phyloP scores from a whole-genome alignment of 2,888 invertebrate species.

The Ectemnius cavifrons region DNA sequence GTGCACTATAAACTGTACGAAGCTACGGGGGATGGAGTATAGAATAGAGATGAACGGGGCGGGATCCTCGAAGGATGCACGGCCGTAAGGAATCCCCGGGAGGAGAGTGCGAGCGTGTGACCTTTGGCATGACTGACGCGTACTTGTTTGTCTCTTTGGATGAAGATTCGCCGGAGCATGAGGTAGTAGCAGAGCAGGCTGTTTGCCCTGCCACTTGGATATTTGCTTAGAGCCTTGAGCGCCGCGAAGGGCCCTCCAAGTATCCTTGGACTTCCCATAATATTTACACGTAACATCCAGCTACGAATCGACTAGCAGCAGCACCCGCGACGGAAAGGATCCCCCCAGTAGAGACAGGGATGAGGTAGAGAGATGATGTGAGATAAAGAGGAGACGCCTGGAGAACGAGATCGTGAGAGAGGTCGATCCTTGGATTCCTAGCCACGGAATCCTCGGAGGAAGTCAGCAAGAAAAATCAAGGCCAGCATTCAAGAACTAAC shows the following conservation, averaged over 20 bases:
- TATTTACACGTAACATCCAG: conserved; percentile 67
- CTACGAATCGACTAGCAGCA: conserved; percentile 45
- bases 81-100: too few relatives aligned
- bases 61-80: too few relatives aligned
- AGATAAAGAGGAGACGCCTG: too few relatives aligned
- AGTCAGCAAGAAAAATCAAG: conserved; percentile 18
- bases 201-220: conserved; percentile 62
- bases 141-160: conserved; percentile 35
- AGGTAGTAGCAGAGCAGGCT: conserved; percentile 51
- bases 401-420: too few relatives aligned
- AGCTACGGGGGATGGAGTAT: too few relatives aligned
- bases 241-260: conserved; percentile 53
- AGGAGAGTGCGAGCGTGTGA: conserved; percentile 18
- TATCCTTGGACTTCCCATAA: conserved; percentile 64
- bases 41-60: too few relatives aligned
- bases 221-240: conserved; percentile 62
- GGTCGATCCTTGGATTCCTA: too few relatives aligned
- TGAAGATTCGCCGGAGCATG: conserved; percentile 43
- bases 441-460: background rate
- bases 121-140: conserved; percentile 54
- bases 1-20: too few relatives aligned
- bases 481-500: too few relatives aligned
- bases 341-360: too few relatives aligned
- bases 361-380: too few relatives aligned
- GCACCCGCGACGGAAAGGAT: too few relatives aligned